Conservation (phyloP, 2,113 vertebrate genomes). For the Chlorocebus sabaeus region DNA sequence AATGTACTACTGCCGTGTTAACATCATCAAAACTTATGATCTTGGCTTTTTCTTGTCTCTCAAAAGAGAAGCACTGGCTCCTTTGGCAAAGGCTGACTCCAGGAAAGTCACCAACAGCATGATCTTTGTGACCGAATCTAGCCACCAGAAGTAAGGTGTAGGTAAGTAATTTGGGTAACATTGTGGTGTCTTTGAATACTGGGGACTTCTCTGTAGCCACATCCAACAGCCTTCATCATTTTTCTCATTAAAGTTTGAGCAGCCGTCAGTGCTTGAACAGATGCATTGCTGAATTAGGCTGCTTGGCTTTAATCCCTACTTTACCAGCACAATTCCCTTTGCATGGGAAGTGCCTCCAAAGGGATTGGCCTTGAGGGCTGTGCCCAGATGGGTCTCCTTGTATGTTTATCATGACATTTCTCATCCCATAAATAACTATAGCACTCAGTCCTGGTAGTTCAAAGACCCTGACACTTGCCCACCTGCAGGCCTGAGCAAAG, state of each 20-base stretch:
- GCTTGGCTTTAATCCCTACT: background rate
- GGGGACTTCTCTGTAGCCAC: too few species aligned
- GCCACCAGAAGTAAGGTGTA: constrained; percentile 84
- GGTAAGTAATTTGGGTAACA: too few species aligned
- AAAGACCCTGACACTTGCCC: background rate
- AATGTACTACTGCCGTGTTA: background rate
- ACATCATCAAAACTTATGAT: background rate
- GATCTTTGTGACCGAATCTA: constrained; percentile 90
- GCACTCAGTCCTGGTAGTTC: background rate
- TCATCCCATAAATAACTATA: too few species aligned
- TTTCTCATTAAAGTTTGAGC: constrained; percentile 68
- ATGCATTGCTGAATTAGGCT: background rate
- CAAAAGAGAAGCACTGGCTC: constrained; percentile 91
- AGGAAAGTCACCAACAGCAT: constrained; percentile 90
- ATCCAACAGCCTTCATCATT: constrained; percentile 56
- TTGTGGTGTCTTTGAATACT: too few species aligned
- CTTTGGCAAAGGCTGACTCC: constrained; percentile 93
- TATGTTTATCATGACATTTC: background rate
- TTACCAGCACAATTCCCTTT: background rate
- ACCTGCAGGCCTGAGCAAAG: background rate
- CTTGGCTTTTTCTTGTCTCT: constrained; percentile 89
- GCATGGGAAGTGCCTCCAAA: background rate
- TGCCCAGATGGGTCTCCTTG: background rate
- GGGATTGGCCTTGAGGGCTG: background rate
- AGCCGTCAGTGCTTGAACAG: background rate